These are phyloP conservation scores for Paramuricea clavata DNA, from an alignment of 92 coral and sea anemone genomes.

Conservation along the genomic window DNA sequence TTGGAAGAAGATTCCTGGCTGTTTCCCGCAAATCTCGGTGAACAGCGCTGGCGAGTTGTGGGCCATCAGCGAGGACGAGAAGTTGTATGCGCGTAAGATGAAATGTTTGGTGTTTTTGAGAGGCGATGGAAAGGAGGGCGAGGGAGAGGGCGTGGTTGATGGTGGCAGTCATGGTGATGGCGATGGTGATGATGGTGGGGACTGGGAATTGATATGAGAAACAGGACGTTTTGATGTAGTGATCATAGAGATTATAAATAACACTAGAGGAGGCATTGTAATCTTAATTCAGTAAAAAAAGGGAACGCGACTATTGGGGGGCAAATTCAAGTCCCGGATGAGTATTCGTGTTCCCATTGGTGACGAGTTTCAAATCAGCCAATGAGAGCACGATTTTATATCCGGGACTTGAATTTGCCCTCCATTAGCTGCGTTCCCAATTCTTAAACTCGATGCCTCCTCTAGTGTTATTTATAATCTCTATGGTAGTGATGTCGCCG, in stretches of 20 bases:
- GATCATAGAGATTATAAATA: neutral
- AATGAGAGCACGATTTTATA: too few relatives aligned
- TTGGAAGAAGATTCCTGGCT: conserved; percentile 97
- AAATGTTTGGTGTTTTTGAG: conserved; percentile 64
- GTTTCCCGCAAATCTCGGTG: conserved; percentile 87
- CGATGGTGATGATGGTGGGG: conserved; percentile 8
- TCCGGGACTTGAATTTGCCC: too few relatives aligned
- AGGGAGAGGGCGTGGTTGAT: neutral
- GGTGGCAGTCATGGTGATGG: neutral
- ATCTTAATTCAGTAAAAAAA: too few relatives aligned
- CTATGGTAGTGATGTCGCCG: too few relatives aligned
- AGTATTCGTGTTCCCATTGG: too few relatives aligned
- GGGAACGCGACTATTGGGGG: too few relatives aligned
- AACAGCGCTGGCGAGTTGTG: conserved; percentile 90
- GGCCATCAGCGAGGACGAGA: conserved; percentile 89
- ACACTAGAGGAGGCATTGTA: too few relatives aligned
- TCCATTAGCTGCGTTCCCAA: too few relatives aligned
- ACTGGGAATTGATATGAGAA: conserved; percentile 36
- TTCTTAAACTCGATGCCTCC: too few relatives aligned
- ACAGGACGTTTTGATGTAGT: neutral
- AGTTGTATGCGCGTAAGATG: conserved; percentile 90
- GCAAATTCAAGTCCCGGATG: too few relatives aligned
- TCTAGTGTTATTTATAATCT: too few relatives aligned
- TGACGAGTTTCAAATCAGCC: too few relatives aligned
- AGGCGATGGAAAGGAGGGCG: neutral